Conservation (phyloP, 2,888 invertebrate species). For the Lasioglossum villosulum region DNA sequence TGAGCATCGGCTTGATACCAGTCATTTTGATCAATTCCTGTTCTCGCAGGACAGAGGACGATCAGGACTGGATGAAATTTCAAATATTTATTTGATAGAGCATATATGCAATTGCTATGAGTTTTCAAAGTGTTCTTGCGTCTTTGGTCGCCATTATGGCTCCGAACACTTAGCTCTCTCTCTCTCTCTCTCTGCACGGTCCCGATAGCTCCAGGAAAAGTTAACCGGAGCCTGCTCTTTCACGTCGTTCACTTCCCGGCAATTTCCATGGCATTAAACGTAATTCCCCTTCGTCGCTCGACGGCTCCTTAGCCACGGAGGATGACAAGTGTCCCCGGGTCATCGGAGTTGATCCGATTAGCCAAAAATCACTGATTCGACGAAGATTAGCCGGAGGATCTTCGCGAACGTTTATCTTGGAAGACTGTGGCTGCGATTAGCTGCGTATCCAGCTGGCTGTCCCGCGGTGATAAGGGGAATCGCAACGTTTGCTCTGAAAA, state of each 20-base stretch:
- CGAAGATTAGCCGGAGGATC: not conserved
- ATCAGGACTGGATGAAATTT: not conserved
- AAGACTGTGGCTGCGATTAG: not conserved
- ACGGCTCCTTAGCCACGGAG: not conserved
- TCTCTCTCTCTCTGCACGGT: not conserved
- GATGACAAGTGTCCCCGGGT: not conserved
- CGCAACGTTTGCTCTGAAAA: not conserved
- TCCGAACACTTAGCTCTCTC: not conserved
- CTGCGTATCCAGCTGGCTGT: not conserved
- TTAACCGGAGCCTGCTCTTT: not conserved
- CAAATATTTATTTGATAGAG: not conserved
- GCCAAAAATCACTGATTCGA: not conserved
- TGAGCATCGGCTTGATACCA: constrained; percentile 7
- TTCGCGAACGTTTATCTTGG: not conserved
- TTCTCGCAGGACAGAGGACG: not conserved
- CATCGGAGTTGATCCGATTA: constrained; percentile 1
- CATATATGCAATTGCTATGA: not conserved
- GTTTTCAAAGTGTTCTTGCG: not conserved
- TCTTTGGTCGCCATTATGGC: not conserved
- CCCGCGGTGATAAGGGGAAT: not conserved
- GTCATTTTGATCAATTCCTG: not conserved
- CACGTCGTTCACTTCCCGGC: constrained; percentile 22
- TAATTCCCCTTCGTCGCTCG: constrained; percentile 12
- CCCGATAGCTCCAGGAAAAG: not conserved
- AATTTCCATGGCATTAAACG: constrained; percentile 40